These are phyloP conservation scores for Lacanobia wlatinum DNA, from an alignment of 2,888 invertebrate species.

Conservation along the genomic window DNA sequence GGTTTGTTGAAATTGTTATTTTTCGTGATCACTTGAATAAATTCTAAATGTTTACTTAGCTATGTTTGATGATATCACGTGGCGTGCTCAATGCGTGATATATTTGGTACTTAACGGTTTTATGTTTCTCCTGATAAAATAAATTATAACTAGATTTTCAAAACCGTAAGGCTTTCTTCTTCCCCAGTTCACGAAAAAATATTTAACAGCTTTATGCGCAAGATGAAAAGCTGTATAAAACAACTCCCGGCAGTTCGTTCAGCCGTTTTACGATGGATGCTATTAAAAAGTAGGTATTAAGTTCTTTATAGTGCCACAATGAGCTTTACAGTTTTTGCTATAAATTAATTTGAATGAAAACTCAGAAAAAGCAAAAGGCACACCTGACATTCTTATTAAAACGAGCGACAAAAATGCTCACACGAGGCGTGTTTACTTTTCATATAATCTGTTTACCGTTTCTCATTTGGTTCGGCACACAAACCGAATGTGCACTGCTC, in stretches of 20 bases:
- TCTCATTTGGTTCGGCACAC: constrained; percentile 40
- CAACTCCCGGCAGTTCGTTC: constrained; percentile 41
- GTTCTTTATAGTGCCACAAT: constrained; percentile 50
- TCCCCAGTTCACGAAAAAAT: constrained; percentile 1
- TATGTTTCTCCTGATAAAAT: constrained; percentile 15
- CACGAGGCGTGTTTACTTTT: constrained; percentile 17
- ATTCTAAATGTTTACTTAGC: constrained; percentile 68
- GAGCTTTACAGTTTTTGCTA: constrained; percentile 29
- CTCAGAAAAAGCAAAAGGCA: not conserved
- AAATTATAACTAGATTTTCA: not conserved
- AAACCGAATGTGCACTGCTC: constrained; percentile 42
- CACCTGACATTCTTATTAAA: constrained; percentile 6
- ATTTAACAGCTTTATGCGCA: constrained; percentile 10
- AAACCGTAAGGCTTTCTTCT: not conserved
- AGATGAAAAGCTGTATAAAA: constrained; percentile 17
- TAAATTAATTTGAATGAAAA: constrained; percentile 12
- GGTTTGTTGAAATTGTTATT: constrained; percentile 72
- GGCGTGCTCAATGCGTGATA: constrained; percentile 39
- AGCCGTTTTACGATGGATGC: constrained; percentile 53
- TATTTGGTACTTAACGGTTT: constrained; percentile 16
- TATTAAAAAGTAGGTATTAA: constrained; percentile 66
- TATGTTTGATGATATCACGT: constrained; percentile 52
- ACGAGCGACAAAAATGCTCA: constrained; percentile 1
- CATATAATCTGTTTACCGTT: constrained; percentile 33
- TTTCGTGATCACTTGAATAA: constrained; percentile 77